phyloP scores from a whole-genome alignment of 2,797 vertebrate species.

The Babyrousa celebensis region DNA sequence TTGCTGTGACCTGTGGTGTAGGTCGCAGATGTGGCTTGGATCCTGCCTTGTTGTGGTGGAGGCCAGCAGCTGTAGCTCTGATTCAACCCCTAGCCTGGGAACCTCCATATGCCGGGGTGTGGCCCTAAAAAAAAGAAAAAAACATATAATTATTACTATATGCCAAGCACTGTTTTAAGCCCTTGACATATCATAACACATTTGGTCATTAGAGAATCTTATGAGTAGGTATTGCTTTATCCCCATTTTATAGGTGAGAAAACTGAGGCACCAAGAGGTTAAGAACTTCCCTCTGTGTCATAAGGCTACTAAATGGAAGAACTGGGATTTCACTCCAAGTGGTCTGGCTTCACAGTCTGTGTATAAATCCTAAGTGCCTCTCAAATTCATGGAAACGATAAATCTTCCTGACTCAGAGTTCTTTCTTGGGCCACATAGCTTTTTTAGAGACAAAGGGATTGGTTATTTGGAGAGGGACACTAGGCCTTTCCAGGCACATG shows the following conservation, averaged over 20 bases:
- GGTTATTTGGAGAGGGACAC: not conserved
- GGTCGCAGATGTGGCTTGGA: too few relatives aligned
- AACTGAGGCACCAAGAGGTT: not conserved
- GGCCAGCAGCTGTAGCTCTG: too few relatives aligned
- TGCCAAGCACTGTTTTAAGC: constrained; percentile 1
- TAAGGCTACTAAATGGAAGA: not conserved
- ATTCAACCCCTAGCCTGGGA: too few relatives aligned
- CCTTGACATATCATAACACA: constrained; percentile 1
- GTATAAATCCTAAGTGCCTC: not conserved
- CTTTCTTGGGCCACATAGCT: not conserved
- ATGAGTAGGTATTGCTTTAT: constrained; percentile 11
- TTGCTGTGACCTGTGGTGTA: too few relatives aligned
- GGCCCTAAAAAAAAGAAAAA: too few relatives aligned
- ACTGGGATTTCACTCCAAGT: not conserved
- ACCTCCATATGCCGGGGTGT: too few relatives aligned
- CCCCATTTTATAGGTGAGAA: constrained; percentile 38
- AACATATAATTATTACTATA: not conserved
- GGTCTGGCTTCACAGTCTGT: not conserved
- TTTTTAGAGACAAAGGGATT: not conserved
- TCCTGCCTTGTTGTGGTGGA: too few relatives aligned
- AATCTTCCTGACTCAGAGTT: constrained; percentile 42
- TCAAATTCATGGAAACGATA: not conserved
- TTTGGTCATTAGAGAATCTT: constrained; percentile 47
- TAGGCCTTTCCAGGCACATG: not conserved
- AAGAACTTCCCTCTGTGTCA: not conserved